These are phyloP conservation scores for Ranitomeya imitator DNA, from an alignment of 2,113 vertebrate genomes.

Conservation along the genomic window DNA sequence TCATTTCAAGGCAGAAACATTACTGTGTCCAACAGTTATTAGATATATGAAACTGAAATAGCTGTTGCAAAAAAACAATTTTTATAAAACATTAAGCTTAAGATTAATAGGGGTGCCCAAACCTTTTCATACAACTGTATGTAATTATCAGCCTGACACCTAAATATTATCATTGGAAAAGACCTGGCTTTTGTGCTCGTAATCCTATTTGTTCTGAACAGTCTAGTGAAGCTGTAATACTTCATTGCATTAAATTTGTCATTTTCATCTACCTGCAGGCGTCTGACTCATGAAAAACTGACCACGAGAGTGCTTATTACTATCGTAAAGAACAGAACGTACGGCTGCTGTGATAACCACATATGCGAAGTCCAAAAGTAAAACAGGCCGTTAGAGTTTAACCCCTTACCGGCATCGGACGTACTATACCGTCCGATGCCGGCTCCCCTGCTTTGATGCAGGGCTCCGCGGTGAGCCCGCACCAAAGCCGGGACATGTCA, in stretches of 20 bases:
- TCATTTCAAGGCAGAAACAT: too few relatives aligned
- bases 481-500: too few relatives aligned
- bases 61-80: too few relatives aligned
- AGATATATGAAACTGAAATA: too few relatives aligned
- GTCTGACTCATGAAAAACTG: conserved; percentile 16
- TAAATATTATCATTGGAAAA: background rate
- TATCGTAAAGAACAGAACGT: background rate
- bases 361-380: background rate
- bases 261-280: background rate
- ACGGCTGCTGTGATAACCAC: background rate
- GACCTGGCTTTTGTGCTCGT: conserved; percentile 3
- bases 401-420: too few relatives aligned
- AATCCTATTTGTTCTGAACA: background rate
- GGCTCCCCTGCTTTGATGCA: too few relatives aligned
- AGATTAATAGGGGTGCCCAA: too few relatives aligned
- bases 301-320: conserved; percentile 25
- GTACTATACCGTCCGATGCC: too few relatives aligned
- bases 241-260: conserved; percentile 9
- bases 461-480: too few relatives aligned
- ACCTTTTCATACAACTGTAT: too few relatives aligned
- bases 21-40: too few relatives aligned
- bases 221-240: background rate
- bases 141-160: background rate
- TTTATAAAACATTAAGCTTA: too few relatives aligned
- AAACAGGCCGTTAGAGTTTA: background rate